phyloP scores from a whole-genome alignment of 2,797 vertebrate genomes.

The Chloroceryle amazona region DNA sequence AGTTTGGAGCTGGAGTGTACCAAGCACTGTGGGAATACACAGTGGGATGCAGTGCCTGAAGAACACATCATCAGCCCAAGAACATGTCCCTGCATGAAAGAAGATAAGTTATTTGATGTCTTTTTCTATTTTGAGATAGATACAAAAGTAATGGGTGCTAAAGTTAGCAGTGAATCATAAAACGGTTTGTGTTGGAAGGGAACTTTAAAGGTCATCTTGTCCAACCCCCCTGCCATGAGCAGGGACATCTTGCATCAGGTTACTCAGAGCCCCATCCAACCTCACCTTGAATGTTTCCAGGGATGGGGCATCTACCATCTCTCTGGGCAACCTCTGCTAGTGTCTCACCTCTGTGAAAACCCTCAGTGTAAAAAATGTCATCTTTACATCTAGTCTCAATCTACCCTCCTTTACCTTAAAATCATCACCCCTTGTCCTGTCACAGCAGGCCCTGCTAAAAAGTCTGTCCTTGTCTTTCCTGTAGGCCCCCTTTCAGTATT shows the following conservation, averaged over 20 bases:
- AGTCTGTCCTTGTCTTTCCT: neutral
- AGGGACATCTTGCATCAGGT: neutral
- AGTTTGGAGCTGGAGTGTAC: neutral
- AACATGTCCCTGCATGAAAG: neutral
- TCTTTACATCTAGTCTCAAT: neutral
- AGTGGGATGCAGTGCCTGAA: neutral
- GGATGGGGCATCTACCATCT: neutral
- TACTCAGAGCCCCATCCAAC: neutral
- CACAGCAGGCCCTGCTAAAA: neutral
- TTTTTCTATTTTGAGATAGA: neutral
- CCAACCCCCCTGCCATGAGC: neutral
- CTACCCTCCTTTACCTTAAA: neutral
- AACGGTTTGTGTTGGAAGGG: neutral
- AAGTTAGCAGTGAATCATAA: neutral
- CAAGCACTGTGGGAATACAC: neutral
- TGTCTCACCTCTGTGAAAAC: neutral
- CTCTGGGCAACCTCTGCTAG: neutral
- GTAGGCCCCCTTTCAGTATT: neutral
- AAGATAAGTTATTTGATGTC: neutral
- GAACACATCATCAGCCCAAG: accelerated
- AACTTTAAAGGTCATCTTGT: neutral
- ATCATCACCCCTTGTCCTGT: neutral
- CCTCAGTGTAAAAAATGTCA: too few relatives aligned
- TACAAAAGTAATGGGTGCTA: neutral
- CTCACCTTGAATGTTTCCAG: neutral